phyloP scores from a whole-genome alignment of 2,113 vertebrate species.

The Butorides virescens region DNA sequence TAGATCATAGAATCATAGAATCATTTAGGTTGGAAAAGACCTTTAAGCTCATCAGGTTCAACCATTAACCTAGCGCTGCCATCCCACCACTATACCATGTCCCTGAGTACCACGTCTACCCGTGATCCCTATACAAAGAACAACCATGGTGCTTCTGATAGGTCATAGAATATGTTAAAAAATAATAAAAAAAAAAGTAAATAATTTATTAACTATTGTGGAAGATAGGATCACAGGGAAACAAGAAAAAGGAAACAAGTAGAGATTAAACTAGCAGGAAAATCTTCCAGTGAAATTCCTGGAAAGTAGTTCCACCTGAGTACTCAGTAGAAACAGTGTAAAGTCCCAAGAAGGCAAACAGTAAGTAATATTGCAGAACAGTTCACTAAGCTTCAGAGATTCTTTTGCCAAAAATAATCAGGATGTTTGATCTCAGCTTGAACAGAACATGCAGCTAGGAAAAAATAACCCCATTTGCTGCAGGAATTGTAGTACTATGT shows the following conservation, averaged over 20 bases:
- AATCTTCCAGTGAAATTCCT: not conserved
- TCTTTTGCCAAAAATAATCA: conserved; percentile 1
- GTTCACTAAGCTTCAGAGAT: not conserved
- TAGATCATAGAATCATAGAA: not conserved
- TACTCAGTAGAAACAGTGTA: not conserved
- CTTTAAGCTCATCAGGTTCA: no score
- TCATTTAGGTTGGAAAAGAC: no score
- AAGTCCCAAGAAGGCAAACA: not conserved
- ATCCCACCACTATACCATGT: no score
- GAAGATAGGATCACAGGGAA: not conserved
- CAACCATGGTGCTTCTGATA: not conserved
- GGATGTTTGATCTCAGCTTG: not conserved
- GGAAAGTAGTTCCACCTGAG: not conserved
- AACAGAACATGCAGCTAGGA: not conserved
- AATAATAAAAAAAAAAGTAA: not conserved
- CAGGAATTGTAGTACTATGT: not conserved
- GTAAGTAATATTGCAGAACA: not conserved
- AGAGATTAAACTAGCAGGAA: not conserved
- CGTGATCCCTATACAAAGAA: not conserved
- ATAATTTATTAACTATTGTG: not conserved
- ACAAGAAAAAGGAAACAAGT: not conserved
- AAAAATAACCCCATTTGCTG: not conserved
- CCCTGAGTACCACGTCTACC: no score
- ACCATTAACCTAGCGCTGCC: no score
- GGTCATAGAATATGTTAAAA: not conserved